Evolutionary conservation across 2,888 invertebrate species (phyloP).

Genomic region (Pseudeuparius sepicola): DNA sequence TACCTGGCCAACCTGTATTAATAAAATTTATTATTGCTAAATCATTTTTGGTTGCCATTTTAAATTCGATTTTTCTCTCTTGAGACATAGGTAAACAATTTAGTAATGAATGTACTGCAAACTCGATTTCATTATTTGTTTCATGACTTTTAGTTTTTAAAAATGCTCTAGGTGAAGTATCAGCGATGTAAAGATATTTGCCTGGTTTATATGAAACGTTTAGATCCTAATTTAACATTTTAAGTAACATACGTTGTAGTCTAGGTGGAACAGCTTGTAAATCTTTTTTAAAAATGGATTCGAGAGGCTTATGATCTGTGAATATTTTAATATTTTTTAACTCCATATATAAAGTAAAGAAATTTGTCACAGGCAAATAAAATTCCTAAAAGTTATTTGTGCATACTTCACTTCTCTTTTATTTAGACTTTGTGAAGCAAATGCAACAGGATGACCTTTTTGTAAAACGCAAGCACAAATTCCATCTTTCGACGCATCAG

Average conservation of each 20-base stretch:
- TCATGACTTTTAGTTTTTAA: slow-evolving; percentile 12
- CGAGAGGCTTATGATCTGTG: slow-evolving; percentile 31
- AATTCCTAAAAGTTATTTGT: slow-evolving; percentile 33
- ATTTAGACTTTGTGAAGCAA: slow-evolving; percentile 30
- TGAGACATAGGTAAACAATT: slow-evolving; percentile 21
- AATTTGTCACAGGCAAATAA: slow-evolving; percentile 29
- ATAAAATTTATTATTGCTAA: slow-evolving; percentile 14
- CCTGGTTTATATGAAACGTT: slow-evolving; percentile 25
- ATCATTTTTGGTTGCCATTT: slow-evolving; percentile 17
- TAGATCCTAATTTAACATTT: slow-evolving; percentile 25
- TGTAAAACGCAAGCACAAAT: slow-evolving; percentile 32
- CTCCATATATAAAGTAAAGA: slow-evolving; percentile 28
- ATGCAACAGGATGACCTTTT: slow-evolving; percentile 29
- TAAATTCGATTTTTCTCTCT: slow-evolving; percentile 18
- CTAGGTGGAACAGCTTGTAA: slow-evolving; percentile 22
- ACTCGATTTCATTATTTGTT: slow-evolving; percentile 16
- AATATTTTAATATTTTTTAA: slow-evolving; percentile 24
- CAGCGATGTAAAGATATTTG: slow-evolving; percentile 24
- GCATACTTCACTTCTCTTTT: slow-evolving; percentile 30
- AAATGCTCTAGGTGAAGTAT: slow-evolving; percentile 21
- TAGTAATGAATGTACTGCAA: slow-evolving; percentile 18
- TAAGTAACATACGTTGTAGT: slow-evolving; percentile 28
- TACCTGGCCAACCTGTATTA: slow-evolving; percentile 18
- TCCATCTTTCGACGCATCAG: slow-evolving; percentile 27
- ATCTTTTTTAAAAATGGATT: slow-evolving; percentile 27